These are phyloP conservation scores for Pyrrhosoma nymphula DNA, from an alignment of 2,888 invertebrate genomes.

Conservation along the genomic window DNA sequence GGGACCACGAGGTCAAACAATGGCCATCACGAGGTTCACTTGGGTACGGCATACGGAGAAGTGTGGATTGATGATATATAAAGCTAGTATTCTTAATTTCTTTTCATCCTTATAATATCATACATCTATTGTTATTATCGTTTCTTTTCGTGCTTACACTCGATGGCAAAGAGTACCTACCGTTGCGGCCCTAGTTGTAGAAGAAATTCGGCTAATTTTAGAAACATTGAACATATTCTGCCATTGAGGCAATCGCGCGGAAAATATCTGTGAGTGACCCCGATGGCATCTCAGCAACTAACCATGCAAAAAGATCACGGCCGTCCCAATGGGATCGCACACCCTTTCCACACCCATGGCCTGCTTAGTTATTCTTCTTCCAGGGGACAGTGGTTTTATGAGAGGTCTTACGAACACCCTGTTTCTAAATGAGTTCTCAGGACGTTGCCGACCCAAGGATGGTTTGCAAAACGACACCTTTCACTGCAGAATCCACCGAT, in stretches of 20 bases:
- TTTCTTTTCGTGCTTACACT: too few species aligned
- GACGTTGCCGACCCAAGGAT: neutral
- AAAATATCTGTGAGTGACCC: neutral
- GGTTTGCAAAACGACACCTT: neutral
- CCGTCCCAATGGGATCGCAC: neutral
- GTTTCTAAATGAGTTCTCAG: neutral
- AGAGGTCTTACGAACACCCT: neutral
- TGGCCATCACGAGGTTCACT: too few species aligned
- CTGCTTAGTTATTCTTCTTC: neutral
- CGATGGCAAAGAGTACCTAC: too few species aligned
- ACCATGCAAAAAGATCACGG: neutral
- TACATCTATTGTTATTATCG: too few species aligned
- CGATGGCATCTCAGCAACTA: neutral
- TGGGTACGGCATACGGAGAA: too few species aligned
- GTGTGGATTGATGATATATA: too few species aligned
- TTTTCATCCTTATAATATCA: too few species aligned
- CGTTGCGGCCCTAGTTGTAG: too few species aligned
- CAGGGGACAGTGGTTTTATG: neutral
- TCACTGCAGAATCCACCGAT: neutral
- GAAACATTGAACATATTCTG: neutral
- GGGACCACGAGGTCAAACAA: too few species aligned
- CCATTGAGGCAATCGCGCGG: neutral
- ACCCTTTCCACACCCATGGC: neutral
- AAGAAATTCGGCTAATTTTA: neutral
- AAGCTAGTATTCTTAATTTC: too few species aligned